These are phyloP conservation scores for Odocoileus hemionus DNA, from an alignment of 2,113 vertebrate genomes.

Conservation along the genomic window DNA sequence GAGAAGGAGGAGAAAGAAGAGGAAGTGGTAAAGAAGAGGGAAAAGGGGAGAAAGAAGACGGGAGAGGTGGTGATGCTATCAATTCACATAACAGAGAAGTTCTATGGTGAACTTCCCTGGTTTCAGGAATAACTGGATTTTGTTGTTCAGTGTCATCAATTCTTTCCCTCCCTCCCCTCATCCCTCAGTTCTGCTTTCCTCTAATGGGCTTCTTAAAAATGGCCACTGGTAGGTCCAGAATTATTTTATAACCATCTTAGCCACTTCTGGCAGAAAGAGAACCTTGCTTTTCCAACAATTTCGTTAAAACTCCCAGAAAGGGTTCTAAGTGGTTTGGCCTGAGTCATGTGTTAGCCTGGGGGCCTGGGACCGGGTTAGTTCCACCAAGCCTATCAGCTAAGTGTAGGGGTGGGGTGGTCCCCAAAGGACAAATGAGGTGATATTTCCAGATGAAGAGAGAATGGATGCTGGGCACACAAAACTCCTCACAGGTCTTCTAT, in stretches of 20 bases:
- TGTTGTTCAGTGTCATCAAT: too few species aligned
- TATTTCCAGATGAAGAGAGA: not conserved
- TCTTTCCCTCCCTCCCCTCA: not conserved
- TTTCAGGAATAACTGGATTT: not conserved
- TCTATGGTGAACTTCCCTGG: not conserved
- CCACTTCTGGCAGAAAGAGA: not conserved
- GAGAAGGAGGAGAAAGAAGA: not conserved
- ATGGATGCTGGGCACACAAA: not conserved
- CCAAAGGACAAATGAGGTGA: not conserved
- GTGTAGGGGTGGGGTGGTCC: not conserved
- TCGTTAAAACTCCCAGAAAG: not conserved
- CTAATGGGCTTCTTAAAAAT: not conserved
- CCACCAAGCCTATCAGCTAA: not conserved
- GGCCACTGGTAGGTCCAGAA: not conserved
- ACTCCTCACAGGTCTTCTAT: not conserved
- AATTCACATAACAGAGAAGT: not conserved
- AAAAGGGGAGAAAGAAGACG: too few species aligned
- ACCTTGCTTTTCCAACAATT: not conserved
- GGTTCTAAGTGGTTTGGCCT: not conserved
- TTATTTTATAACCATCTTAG: not conserved
- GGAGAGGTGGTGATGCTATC: not conserved
- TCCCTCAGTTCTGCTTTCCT: not conserved
- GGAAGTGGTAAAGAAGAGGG: not conserved
- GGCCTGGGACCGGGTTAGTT: not conserved
- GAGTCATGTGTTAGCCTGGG: not conserved